phyloP scores from a whole-genome alignment of 2,888 invertebrate genomes.

The Drepana falcataria region DNA sequence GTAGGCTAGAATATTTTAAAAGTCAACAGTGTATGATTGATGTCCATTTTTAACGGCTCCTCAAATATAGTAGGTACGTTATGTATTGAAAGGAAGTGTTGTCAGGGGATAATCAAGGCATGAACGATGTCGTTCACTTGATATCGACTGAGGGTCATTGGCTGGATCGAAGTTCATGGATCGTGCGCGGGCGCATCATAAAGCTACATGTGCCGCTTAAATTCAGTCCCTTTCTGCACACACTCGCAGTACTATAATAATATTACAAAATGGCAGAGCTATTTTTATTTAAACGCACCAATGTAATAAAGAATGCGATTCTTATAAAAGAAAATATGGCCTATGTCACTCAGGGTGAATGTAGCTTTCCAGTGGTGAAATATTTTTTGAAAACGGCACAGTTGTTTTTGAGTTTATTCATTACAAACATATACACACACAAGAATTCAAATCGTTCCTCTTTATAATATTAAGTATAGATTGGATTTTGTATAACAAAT shows the following conservation, averaged over 20 bases:
- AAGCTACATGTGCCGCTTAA: constrained; percentile 27
- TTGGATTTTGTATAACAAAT: not conserved
- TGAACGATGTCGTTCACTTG: constrained; percentile 68
- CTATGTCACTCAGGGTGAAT: too few species aligned
- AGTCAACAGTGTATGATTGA: constrained; percentile 1
- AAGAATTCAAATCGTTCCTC: too few species aligned
- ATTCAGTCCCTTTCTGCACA: constrained; percentile 19
- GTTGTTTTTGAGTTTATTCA: too few species aligned
- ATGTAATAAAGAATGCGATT: too few species aligned
- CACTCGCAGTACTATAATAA: too few species aligned
- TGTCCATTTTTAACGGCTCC: constrained; percentile 6
- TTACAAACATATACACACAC: too few species aligned
- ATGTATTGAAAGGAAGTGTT: constrained; percentile 55
- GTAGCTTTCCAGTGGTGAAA: too few species aligned
- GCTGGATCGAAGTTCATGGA: constrained; percentile 53
- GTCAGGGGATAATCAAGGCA: constrained; percentile 65
- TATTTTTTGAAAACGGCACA: too few species aligned
- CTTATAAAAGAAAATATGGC: too few species aligned
- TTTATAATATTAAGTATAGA: not conserved
- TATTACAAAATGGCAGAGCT: too few species aligned
- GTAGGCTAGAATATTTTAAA: too few species aligned
- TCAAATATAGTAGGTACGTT: constrained; percentile 24
- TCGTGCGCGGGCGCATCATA: constrained; percentile 30
- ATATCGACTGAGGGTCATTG: constrained; percentile 58
- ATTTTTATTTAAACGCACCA: too few species aligned